These are phyloP conservation scores for Cydia splendana DNA, from an alignment of 1,140 invertebrate genomes.

Conservation along the genomic window DNA sequence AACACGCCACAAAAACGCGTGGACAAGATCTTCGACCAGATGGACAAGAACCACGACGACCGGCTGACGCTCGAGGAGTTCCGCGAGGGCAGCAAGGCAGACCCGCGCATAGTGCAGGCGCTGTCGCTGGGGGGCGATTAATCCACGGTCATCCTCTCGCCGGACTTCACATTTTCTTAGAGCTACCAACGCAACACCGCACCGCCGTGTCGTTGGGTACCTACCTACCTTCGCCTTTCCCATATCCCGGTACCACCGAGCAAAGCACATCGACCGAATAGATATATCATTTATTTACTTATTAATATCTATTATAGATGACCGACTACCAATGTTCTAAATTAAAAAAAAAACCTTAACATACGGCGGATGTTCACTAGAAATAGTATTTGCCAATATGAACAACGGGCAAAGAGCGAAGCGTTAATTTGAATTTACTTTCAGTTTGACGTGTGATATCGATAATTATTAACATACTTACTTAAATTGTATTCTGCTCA, in stretches of 20 bases:
- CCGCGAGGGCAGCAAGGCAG: constrained; percentile 98
- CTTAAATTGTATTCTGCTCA: constrained; percentile 21
- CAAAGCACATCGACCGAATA: background rate
- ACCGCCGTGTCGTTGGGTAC: constrained; percentile 43
- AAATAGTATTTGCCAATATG: constrained; percentile 59
- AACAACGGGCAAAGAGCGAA: constrained; percentile 45
- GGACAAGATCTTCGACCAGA: constrained; percentile 98
- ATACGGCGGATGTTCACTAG: constrained; percentile 36
- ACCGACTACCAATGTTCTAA: constrained; percentile 3
- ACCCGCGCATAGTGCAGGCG: constrained; percentile 99
- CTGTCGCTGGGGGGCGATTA: constrained; percentile 89
- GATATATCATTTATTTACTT: background rate
- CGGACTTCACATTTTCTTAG: constrained; percentile 73
- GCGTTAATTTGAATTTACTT: constrained; percentile 34
- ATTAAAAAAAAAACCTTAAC: background rate
- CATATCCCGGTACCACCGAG: background rate
- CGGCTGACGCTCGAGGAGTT: constrained; percentile 98
- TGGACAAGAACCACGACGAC: constrained; percentile 99
- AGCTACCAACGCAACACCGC: constrained; percentile 44
- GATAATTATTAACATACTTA: background rate
- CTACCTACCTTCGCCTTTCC: background rate
- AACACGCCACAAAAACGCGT: constrained; percentile 97
- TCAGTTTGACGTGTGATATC: constrained; percentile 5
- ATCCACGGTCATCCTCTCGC: constrained; percentile 77
- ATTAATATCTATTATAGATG: background rate